Base-by-base conservation (phyloP, 2,797 vertebrate genomes). In the Octomys mimax region DNA sequence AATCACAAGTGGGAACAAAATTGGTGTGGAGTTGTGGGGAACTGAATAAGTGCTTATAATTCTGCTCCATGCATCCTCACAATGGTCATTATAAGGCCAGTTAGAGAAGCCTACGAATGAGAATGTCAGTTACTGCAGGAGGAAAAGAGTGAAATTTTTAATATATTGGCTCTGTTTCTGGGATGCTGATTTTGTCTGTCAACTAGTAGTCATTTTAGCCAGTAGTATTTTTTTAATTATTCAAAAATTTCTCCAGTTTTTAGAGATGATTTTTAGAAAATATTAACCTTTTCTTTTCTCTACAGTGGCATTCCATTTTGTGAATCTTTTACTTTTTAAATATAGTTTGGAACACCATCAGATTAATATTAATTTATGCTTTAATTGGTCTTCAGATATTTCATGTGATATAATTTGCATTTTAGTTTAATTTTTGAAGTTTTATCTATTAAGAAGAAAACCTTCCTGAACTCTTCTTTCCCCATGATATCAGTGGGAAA, bases 301-400 rank as follows among this genome's bases (percentile, higher is more conserved):
- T 3, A 80, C 21, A 71, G 26, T n/a, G 21, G 10, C 4, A 59
- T 92, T 90, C 91, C 26, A 4, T 54, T 89, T 93, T 78, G 36
- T 42, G 22, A 91, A 85, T 46, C 42, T 81, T 93, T 59, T 61
- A 46, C 31, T 59, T 95, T 96, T 95, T 39, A 84, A 92, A 80
- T 75, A n/a, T 54, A n/a, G n/a, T 33, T 6, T 86, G n/a, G 79
- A 97, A 86, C 70, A 21, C 16, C 22, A 83, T 9, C 64, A 87
- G 64, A 36, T 85, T 42, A 75, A 73, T 61, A n/a, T 12, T 59
- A 68, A 1, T 19, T 87, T 71, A 39, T 81, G n/a, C 2, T 86
- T 94, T 95, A 86, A 81, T 59, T 78, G 5, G 0, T 66, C 59
- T 94, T 95, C 80, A 66, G 19, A 22, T 93, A 77, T 73, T 95